phyloP scores from a whole-genome alignment of 2,888 invertebrate genomes.

The Allygus modestus region DNA sequence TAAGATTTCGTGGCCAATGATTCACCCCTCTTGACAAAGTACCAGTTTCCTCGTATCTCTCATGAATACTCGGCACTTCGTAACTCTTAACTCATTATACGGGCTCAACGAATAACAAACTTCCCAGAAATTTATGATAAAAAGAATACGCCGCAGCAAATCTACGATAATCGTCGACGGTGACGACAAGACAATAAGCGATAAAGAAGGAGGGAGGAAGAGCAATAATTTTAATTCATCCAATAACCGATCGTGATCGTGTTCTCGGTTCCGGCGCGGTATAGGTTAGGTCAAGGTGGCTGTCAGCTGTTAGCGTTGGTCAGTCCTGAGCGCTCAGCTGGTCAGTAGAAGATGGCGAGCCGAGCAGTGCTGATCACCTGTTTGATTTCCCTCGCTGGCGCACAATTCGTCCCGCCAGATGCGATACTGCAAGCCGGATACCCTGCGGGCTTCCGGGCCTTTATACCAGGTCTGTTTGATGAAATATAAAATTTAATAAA shows the following conservation, averaged over 20 bases:
- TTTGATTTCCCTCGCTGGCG: conserved; percentile 31
- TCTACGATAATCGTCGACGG: neutral
- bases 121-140: too few species aligned
- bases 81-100: too few species aligned
- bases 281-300: conserved; percentile 34
- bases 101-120: too few species aligned
- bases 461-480: conserved; percentile 39
- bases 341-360: conserved; percentile 15
- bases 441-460: conserved; percentile 32
- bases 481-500: neutral
- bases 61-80: too few species aligned
- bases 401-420: conserved; percentile 35
- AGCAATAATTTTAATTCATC: conserved; percentile 37
- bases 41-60: too few species aligned
- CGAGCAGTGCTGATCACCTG: conserved; percentile 20
- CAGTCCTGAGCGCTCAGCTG: neutral
- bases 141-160: neutral
- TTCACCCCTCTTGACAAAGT: too few species aligned
- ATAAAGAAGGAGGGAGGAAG: conserved; percentile 23
- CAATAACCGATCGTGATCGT: conserved; percentile 19
- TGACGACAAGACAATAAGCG: conserved; percentile 19
- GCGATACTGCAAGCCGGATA: conserved; percentile 40
- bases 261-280: neutral
- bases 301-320: too few species aligned
- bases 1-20: too few species aligned